Evolutionary conservation across 2,888 invertebrate species (phyloP), one percentile per base, ranked within the genome.

Genomic region (Pseudoips prasinana): DNA sequence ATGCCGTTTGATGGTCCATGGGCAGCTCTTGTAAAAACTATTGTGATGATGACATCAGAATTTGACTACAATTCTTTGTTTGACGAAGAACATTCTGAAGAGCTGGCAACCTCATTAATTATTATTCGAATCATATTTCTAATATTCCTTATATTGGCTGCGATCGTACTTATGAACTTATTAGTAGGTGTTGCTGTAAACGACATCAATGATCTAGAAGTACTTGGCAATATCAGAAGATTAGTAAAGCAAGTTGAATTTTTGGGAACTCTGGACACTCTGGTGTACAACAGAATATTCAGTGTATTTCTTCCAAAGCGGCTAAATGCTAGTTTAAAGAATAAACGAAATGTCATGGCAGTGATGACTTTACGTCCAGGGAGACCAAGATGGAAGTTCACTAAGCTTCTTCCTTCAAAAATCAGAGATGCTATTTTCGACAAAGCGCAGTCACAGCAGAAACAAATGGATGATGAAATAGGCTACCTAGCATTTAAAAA

Each of bases 21-120:
- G 79, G 77, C 86, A 8, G 84, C 91, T 0, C 58, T 91, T 1
- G 83, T 90, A 8, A 91, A 91, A 48, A 90, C 91, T 0, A 76
- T 91, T 23, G 90, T 91, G 5, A 91, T 91, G 91, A 90, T 91
- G 90, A 90, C 90, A 3, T 90, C 90, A 33, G 91, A 91, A 51
- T 91, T 91, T 28, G 91, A 91, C 45, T 91, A 91, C 51, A 71
- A 52, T 5, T 76, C 82, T 2, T 58, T 90, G 5, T 90, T 90
- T 30, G 85, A 87, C 32, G 73, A 84, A 36, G 72, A 73, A n/a
- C 78, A 84, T 42, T 69, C 78, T 1, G 59, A 72, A 38, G 69
- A 83, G 42, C 64, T 82, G 0, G 76, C 80, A 1, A 76, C 81
- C 0, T 88, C 82, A 1, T 62, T 84, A 9, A 59, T 84, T 20